Base-by-base conservation (phyloP, 2,888 invertebrate genomes). In the Callosobruchus maculatus region DNA sequence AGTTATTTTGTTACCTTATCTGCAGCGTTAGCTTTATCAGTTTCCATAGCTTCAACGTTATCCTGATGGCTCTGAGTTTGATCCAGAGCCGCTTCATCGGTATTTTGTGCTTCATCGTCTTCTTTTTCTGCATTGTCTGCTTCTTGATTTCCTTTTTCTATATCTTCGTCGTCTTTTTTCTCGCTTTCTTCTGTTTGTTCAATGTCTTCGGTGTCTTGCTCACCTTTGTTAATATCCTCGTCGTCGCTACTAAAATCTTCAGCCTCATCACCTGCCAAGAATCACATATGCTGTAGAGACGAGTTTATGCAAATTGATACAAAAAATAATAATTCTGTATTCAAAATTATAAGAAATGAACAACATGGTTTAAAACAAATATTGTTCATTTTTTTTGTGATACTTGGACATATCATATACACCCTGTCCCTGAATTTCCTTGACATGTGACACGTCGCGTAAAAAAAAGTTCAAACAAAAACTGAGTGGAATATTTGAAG, bases 1-100 rank as follows among this genome's bases (percentile, higher is more conserved):
- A n/a, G n/a, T n/a, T n/a, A n/a, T n/a, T 26, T 22, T 73, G 70
- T 79, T 79, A 89, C 88, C 77, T 89, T 87, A 82, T 89, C 89
- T 22, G 88, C 84, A 49, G 88, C 86, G 21, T 88, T 88, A 31
- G 84, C 82, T 66, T 87, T 83, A 73, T 88, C 86, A 30, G 86
- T 84, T 74, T 88, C 88, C 83, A 88, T 88, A 20, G 88, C 84
- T 79, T 88, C 86, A 18, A 86, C 85, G 73, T 86, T 80, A 72
- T 87, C 86, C 75, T 87, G 85, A 70, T 86, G 83, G 21, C 86
- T 84, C 76, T 83, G 82, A 21, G 83, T 85, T 79, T 86, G 83
- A 82, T 87, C 86, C 66, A 84, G 75, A 71, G 73, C 82, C n/a
- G 82, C 74, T 76, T 80, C 78, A 67, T 73, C 70, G 0, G 76